These are phyloP conservation scores for Syrista parreyssii DNA, from an alignment of 2,888 invertebrate genomes.

Conservation along the genomic window DNA sequence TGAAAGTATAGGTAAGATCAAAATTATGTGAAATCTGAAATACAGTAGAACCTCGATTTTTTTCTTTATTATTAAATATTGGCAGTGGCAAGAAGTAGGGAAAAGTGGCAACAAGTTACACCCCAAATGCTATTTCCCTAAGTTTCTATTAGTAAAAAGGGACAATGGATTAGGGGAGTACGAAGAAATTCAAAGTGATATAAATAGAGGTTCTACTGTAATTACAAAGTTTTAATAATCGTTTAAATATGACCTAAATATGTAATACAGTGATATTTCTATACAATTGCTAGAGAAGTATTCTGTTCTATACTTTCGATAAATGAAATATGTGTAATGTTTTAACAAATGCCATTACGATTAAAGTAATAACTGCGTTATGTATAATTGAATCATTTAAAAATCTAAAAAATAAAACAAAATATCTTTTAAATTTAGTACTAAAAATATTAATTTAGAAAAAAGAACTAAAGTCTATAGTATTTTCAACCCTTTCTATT, in stretches of 20 bases:
- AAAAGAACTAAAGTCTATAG: neutral
- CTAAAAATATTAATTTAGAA: neutral
- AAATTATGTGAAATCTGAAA: neutral
- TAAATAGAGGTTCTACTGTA: neutral
- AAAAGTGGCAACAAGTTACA: neutral
- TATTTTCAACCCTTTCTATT: conserved; percentile 15
- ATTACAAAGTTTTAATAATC: neutral
- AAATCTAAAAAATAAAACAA: neutral
- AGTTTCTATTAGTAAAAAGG: neutral
- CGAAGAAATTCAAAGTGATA: neutral
- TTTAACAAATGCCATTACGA: neutral
- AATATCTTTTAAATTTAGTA: neutral
- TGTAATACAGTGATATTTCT: neutral
- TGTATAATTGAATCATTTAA: neutral
- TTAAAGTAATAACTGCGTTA: neutral
- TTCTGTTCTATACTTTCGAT: neutral
- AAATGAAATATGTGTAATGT: neutral
- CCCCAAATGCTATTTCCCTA: neutral
- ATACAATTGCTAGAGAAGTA: neutral
- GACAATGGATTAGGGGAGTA: neutral
- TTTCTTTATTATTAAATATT: neutral
- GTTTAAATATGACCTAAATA: neutral
- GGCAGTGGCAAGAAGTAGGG: neutral
- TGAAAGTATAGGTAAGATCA: neutral
- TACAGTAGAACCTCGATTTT: neutral